Evolutionary conservation across 1,140 invertebrate species (phyloP).

Genomic region (Adelges cooleyi): DNA sequence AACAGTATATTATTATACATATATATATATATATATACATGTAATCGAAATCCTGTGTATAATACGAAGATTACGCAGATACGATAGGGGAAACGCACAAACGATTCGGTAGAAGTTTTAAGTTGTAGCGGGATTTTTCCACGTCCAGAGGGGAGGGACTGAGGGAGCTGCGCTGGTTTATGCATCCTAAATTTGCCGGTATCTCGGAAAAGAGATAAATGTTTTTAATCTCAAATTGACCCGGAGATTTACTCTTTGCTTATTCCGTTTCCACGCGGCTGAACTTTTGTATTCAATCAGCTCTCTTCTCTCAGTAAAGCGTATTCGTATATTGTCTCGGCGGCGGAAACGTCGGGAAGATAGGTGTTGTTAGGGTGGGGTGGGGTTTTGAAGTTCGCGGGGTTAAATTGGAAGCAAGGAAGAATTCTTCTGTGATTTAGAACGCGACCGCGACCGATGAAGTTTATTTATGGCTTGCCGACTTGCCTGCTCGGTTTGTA

Average conservation of each 20-base stretch:
- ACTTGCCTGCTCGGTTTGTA: background rate
- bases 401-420: background rate
- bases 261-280: conserved; percentile 15
- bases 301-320: too few relatives aligned
- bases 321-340: background rate
- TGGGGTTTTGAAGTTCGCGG: background rate
- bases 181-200: background rate
- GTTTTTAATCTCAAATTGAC: conserved; percentile 27
- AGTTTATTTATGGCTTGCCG: conserved; percentile 24
- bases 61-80: too few relatives aligned
- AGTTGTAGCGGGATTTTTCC: background rate
- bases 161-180: too few relatives aligned
- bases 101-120: conserved; percentile 4
- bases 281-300: conserved; percentile 28
- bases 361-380: background rate
- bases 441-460: background rate
- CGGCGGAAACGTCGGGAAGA: background rate
- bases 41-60: too few relatives aligned
- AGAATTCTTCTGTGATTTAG: conserved; percentile 23
- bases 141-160: background rate
- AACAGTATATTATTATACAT: background rate
- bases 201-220: conserved; percentile 15
- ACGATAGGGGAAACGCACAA: background rate
- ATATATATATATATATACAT: background rate
- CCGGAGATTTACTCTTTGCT: conserved; percentile 18